These are phyloP conservation scores for Cheirogaleus medius DNA, from an alignment of 2,113 vertebrate genomes.

Conservation along the genomic window DNA sequence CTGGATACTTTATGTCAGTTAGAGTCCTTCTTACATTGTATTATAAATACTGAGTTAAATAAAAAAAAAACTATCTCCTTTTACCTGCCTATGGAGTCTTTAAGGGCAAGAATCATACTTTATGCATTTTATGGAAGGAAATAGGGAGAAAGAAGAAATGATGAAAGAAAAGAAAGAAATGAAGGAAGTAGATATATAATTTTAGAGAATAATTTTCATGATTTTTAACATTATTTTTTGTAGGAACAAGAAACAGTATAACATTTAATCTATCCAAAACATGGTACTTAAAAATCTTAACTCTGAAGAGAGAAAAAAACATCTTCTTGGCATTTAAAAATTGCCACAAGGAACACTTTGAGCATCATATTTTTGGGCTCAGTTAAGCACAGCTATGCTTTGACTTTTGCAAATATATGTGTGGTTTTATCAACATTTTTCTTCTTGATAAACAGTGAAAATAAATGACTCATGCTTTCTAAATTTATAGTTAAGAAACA, in stretches of 20 bases:
- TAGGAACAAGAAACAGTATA: not conserved
- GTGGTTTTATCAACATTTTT: conserved; percentile 10
- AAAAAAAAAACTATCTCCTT: not conserved
- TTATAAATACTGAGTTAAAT: not conserved
- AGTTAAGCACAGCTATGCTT: not conserved
- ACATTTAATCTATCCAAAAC: conserved; percentile 14
- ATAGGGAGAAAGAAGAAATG: not conserved
- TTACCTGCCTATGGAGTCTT: not conserved
- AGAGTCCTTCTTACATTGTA: not conserved
- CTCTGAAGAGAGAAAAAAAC: not conserved
- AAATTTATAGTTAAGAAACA: not conserved
- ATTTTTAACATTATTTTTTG: conserved; percentile 27
- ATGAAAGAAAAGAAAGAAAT: not conserved
- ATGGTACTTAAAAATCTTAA: conserved; percentile 8
- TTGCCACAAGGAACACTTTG: not conserved
- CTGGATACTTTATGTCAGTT: not conserved
- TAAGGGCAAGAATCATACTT: not conserved
- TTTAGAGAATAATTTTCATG: conserved; percentile 7
- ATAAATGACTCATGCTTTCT: not conserved
- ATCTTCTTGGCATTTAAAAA: conserved; percentile 7
- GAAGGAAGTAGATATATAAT: not conserved
- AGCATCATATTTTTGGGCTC: not conserved
- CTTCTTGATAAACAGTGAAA: conserved; percentile 15
- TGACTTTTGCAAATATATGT: not conserved
- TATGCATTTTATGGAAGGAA: not conserved